Evolutionary conservation across 2,113 vertebrate genomes (phyloP).

Genomic region (Zingel zingel): DNA sequence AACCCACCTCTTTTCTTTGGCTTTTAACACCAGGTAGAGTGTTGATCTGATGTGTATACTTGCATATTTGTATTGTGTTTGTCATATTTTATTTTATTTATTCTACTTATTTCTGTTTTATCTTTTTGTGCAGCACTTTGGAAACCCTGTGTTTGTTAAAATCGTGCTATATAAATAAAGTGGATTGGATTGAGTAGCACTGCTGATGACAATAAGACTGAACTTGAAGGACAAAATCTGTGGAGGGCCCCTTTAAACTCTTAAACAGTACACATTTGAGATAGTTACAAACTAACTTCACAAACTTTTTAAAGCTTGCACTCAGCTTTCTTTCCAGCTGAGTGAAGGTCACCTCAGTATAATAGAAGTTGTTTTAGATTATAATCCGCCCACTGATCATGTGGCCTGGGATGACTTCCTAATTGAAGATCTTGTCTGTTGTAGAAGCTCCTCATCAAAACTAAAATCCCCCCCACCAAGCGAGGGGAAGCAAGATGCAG

Average conservation of each 20-base stretch:
- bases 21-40: no score
- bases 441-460: slow-evolving; percentile 33
- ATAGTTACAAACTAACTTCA: neutral
- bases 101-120: no score
- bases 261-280: neutral
- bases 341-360: slow-evolving; percentile 57
- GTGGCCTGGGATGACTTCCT: slow-evolving; percentile 47
- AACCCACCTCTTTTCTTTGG: no score
- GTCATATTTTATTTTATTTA: no score
- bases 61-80: no score
- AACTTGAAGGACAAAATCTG: neutral
- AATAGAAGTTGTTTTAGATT: slow-evolving; percentile 52
- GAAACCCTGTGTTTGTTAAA: no score
- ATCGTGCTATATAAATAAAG: no score
- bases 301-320: slow-evolving; percentile 21
- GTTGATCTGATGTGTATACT: no score
- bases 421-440: slow-evolving; percentile 69
- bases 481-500: slow-evolving; percentile 23
- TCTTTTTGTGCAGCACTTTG: no score
- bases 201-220: neutral
- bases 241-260: neutral
- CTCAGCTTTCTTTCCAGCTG: slow-evolving; percentile 40
- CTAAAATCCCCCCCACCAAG: slow-evolving; percentile 12
- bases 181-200: no score
- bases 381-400: slow-evolving; percentile 47